Conservation (phyloP, 2,888 invertebrate genomes). For the Drosophila hawaiiensis region DNA sequence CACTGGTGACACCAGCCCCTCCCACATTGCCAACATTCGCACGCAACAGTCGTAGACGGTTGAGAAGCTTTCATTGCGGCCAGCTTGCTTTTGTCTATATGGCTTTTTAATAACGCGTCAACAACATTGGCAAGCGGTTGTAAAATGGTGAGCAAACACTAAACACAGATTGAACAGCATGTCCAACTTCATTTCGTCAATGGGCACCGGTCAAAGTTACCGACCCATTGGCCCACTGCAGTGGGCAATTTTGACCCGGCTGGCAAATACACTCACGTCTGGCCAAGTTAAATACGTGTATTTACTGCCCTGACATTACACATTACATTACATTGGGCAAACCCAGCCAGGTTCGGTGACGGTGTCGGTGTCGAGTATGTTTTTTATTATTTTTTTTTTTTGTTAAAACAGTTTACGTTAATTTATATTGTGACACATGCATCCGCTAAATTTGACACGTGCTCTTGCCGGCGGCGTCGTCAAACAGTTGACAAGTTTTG, state of each 20-base stretch:
- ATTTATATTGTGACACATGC: conserved; percentile 75
- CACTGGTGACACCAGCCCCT: conserved; percentile 17
- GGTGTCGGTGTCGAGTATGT: conserved; percentile 10
- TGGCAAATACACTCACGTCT: conserved; percentile 36
- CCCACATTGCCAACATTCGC: conserved; percentile 38
- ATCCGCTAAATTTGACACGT: conserved; percentile 62
- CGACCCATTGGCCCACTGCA: conserved; percentile 38
- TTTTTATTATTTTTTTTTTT: conserved; percentile 36
- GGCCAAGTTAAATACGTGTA: conserved; percentile 5
- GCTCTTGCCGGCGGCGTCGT: conserved; percentile 35
- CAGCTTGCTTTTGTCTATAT: conserved; percentile 70
- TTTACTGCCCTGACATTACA: conserved; percentile 15
- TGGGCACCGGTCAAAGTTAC: conserved; percentile 50
- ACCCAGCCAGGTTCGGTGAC: conserved; percentile 27
- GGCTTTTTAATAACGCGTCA: conserved; percentile 75
- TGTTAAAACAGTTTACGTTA: conserved; percentile 81
- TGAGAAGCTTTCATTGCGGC: conserved; percentile 59
- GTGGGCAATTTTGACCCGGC: conserved; percentile 50
- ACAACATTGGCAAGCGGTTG: conserved; percentile 64
- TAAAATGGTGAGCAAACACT: conserved; percentile 61
- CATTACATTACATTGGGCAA: conserved; percentile 42
- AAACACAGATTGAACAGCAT: conserved; percentile 27
- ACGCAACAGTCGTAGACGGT: conserved; percentile 11
- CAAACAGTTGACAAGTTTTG: conserved; percentile 73
- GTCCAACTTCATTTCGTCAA: conserved; percentile 59